phyloP scores from a whole-genome alignment of 1,140 invertebrate species.

The Brachionus paranguensis region DNA sequence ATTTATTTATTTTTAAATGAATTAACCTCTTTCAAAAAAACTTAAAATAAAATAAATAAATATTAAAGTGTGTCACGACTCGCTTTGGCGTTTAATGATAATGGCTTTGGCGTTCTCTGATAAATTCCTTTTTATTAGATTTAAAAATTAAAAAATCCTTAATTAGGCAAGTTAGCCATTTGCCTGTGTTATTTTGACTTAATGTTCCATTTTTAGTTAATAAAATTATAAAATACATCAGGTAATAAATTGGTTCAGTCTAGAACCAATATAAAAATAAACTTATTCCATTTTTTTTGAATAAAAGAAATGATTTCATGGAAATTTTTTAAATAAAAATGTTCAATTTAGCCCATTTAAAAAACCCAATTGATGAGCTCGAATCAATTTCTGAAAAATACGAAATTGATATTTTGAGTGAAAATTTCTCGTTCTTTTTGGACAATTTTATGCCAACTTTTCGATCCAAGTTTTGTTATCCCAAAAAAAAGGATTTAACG shows the following conservation, averaged over 20 bases:
- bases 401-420: not conserved
- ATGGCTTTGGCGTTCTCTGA: too few relatives aligned
- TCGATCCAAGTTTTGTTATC: not conserved
- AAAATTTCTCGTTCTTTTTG: not conserved
- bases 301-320: not conserved
- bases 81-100: too few relatives aligned
- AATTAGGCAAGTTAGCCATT: too few relatives aligned
- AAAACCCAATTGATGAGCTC: constrained; percentile 5
- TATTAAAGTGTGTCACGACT: too few relatives aligned
- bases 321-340: not conserved
- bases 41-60: too few relatives aligned
- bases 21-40: too few relatives aligned
- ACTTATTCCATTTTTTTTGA: not conserved
- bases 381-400: not conserved
- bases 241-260: not conserved
- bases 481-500: not conserved
- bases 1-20: too few relatives aligned
- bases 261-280: not conserved
- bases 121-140: too few relatives aligned
- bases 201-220: too few relatives aligned
- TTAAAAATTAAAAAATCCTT: too few relatives aligned
- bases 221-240: not conserved
- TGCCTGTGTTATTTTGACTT: too few relatives aligned
- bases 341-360: not conserved
- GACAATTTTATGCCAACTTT: not conserved